A percentile compares a stretch with the other conserved stretches of the same genome.
Evolutionary conservation across 23 tunicate species (phyloP).

Genomic region (Styela plicata): DNA sequence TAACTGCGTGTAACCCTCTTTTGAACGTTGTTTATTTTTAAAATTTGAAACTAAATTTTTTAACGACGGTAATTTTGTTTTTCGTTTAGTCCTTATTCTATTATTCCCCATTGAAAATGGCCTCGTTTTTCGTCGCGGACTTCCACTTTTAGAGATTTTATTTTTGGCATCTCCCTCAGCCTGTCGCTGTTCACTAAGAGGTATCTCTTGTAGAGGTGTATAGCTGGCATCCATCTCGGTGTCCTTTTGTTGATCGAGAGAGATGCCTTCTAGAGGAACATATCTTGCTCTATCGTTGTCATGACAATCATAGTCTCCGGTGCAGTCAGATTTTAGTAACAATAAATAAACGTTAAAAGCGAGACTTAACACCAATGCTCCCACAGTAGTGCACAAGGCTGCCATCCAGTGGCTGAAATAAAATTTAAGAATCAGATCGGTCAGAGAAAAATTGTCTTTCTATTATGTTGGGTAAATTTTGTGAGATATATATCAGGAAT

Average conservation of each 20-base stretch:
- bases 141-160: neutral
- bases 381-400: constrained; percentile 9
- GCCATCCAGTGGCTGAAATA: constrained; percentile 33
- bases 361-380: neutral
- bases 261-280: neutral
- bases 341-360: constrained; percentile 6
- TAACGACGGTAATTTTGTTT: neutral
- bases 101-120: neutral
- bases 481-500: no score
- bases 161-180: neutral
- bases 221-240: neutral
- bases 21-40: neutral
- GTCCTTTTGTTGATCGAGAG: neutral
- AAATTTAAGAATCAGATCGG: no score
- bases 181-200: neutral
- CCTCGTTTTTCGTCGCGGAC: neutral
- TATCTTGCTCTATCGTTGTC: neutral
- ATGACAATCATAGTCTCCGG: neutral
- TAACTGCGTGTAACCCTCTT: neutral
- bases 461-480: no score
- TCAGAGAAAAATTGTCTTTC: no score
- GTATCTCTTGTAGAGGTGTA: neutral
- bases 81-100: neutral
- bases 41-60: neutral
- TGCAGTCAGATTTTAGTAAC: neutral